These are phyloP conservation scores for Andrena trimmerana DNA, from an alignment of 2,888 invertebrate genomes.

Conservation along the genomic window DNA sequence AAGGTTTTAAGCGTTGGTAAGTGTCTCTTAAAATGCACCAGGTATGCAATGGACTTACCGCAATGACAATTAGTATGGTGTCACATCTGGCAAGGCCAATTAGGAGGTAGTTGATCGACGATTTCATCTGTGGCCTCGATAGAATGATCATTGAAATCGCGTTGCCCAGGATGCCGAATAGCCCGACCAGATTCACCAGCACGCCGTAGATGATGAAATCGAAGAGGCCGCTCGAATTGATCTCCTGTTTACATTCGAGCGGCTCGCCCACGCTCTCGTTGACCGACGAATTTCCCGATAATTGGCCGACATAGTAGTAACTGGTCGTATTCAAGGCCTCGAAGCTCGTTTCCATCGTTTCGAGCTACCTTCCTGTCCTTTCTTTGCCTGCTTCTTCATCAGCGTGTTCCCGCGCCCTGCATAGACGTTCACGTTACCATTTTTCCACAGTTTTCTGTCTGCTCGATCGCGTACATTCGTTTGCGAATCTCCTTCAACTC, in stretches of 20 bases:
- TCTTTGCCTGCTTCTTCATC: constrained; percentile 44
- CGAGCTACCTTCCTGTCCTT: constrained; percentile 16
- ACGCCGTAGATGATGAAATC: constrained; percentile 94
- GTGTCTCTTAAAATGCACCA: too few species aligned
- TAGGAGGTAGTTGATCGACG: constrained; percentile 97
- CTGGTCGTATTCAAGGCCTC: constrained; percentile 52
- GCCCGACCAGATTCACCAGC: constrained; percentile 91
- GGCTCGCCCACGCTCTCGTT: constrained; percentile 33
- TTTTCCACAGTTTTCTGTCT: background rate
- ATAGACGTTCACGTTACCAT: constrained; percentile 62
- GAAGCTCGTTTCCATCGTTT: constrained; percentile 71
- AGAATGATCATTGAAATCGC: constrained; percentile 95
- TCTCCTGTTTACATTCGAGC: constrained; percentile 66
- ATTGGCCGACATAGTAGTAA: constrained; percentile 52
- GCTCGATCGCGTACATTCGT: background rate
- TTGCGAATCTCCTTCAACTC: background rate
- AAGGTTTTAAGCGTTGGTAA: too few species aligned
- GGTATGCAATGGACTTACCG: constrained; percentile 82
- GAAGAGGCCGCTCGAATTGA: constrained; percentile 86
- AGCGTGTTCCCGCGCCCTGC: constrained; percentile 8
- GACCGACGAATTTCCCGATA: constrained; percentile 50
- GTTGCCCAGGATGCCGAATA: constrained; percentile 95
- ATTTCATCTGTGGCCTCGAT: constrained; percentile 97
- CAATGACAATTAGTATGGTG: constrained; percentile 94
- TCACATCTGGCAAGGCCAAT: constrained; percentile 98